Evolutionary conservation across 2,113 vertebrate genomes (phyloP).

Genomic region (Scophthalmus maximus): DNA sequence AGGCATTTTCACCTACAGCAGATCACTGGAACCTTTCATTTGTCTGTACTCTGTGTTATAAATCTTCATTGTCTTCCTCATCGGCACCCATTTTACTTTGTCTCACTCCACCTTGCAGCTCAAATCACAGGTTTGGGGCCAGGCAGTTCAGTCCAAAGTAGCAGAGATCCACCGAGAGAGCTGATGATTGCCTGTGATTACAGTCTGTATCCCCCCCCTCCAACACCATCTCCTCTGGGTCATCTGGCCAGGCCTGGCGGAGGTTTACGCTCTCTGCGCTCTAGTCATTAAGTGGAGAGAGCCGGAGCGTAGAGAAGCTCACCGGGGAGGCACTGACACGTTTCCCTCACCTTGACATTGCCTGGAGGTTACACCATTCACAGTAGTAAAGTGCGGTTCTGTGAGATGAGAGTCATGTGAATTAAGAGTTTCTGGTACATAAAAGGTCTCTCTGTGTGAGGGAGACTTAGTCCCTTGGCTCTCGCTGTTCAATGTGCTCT

Average conservation of each 20-base stretch:
- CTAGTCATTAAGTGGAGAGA: slow-evolving; percentile 71
- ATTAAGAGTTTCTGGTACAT: slow-evolving; percentile 55
- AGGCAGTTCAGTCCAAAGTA: slow-evolving; percentile 39
- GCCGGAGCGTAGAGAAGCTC: slow-evolving; percentile 48
- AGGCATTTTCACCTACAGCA: background rate
- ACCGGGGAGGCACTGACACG: slow-evolving; percentile 63
- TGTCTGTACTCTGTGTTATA: background rate
- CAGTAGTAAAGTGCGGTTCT: slow-evolving; percentile 49
- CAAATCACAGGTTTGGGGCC: slow-evolving; percentile 63
- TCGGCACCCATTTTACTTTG: slow-evolving; percentile 14
- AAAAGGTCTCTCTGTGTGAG: slow-evolving; percentile 56
- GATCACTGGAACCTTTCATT: slow-evolving; percentile 23
- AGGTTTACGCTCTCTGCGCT: slow-evolving; percentile 56
- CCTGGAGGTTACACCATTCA: slow-evolving; percentile 72
- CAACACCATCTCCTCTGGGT: slow-evolving; percentile 66
- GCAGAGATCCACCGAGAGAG: slow-evolving; percentile 55
- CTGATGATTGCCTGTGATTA: slow-evolving; percentile 81
- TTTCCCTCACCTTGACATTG: slow-evolving; percentile 77
- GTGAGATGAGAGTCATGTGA: slow-evolving; percentile 56
- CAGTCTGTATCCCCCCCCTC: slow-evolving; percentile 51
- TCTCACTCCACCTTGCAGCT: slow-evolving; percentile 39
- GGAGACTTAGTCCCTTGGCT: slow-evolving; percentile 43
- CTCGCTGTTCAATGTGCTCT: slow-evolving; percentile 13
- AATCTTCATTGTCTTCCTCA: slow-evolving; percentile 15
- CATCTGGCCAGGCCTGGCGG: slow-evolving; percentile 57